Base-by-base conservation (phyloP, 2,113 vertebrate species). In the Ictidomys tridecemlineatus region DNA sequence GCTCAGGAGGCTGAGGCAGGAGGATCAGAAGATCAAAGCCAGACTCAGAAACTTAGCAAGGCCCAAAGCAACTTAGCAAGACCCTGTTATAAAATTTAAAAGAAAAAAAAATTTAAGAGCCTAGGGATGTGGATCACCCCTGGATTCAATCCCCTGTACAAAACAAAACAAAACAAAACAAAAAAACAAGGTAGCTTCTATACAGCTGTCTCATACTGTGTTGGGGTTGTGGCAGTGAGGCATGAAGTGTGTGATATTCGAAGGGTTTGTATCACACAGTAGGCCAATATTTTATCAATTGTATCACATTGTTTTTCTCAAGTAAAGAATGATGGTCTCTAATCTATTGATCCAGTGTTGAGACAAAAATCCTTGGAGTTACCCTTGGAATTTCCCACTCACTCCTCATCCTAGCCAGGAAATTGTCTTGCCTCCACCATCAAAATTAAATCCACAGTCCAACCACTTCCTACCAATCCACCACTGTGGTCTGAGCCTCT, bases 271-370 rank as follows among this genome's bases (percentile, higher is more conserved):
- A 61, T 93, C 26, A 28, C 78, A 45, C 42, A 39, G 37, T 56
- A 87, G 42, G 73, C 58, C 72, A 67, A 69, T 65, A 45, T 51
- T 84, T 85, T 88, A 74, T 42, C 63, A 58, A 69, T 51, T 76
- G 69, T 42, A 72, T 96, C 58, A 82, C 39, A 70, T 34, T 87
- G 34, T 94, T 97, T 89, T 91, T 73, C 70, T 94, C n/a, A 85
- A 91, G 39, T 79, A 69, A 79, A 93, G n/a, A 94, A 91, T 32
- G 30, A 65, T n/a, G n/a, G n/a, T 79, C n/a, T 85, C 24, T 73
- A 85, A 39, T 76, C 85, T 79, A 28, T 86, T n/a, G 30, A 69
- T 78, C 70, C n/a, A 67, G 18, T 10, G 1, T 73, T 90, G 37
- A 45, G 8, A 86, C 10, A 11, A 24, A 70, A 89, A 61, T 1